Conservation (phyloP, 2,797 vertebrate species). For the Hoplostethus mediterraneus region DNA sequence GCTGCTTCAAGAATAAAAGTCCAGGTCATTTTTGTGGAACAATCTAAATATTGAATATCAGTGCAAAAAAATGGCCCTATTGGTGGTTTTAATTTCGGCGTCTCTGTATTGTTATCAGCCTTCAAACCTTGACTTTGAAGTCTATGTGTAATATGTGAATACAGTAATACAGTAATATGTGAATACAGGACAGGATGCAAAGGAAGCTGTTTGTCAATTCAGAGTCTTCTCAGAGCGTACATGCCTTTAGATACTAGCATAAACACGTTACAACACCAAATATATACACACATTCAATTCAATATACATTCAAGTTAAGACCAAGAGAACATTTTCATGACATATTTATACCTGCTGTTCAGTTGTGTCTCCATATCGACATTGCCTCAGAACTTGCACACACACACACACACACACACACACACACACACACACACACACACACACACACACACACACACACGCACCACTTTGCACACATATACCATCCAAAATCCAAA, state of each 20-base stretch:
- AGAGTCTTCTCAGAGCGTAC: not conserved
- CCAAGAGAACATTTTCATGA: constrained; percentile 20
- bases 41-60: too few relatives aligned
- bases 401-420: constrained; percentile 1
- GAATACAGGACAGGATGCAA: too few relatives aligned
- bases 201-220: too few relatives aligned
- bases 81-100: too few relatives aligned
- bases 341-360: constrained; percentile 30
- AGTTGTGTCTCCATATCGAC: not conserved
- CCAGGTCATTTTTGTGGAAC: too few relatives aligned
- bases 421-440: not conserved
- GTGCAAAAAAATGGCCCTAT: too few relatives aligned
- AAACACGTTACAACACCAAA: constrained; percentile 40
- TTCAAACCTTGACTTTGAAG: too few relatives aligned
- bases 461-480: not conserved
- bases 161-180: too few relatives aligned
- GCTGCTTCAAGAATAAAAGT: too few relatives aligned
- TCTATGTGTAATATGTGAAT: too few relatives aligned
- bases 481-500: not conserved
- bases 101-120: too few relatives aligned
- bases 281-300: constrained; percentile 1
- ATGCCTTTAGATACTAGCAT: not conserved
- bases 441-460: not conserved
- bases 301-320: constrained; percentile 28
- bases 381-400: not conserved